A percentile compares a stretch with the other conserved stretches of the same genome.
Conservation (phyloP, 2,888 invertebrate genomes). For the Cryptops parisi region DNA sequence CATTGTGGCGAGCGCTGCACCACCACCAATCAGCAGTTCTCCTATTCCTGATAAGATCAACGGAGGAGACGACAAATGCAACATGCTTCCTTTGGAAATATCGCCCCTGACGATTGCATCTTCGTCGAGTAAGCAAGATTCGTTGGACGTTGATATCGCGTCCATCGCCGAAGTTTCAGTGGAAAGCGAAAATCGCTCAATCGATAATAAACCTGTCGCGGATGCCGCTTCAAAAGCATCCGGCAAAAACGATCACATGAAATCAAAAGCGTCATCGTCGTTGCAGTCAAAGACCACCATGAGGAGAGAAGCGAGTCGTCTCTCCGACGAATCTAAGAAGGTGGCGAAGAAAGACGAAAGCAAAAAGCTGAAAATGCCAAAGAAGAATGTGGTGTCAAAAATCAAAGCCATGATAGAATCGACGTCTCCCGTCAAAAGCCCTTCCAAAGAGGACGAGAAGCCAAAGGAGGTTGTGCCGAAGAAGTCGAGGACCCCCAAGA, state of each 20-base stretch:
- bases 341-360: not conserved
- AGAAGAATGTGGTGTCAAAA: conserved; percentile 59
- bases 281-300: no score
- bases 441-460: not conserved
- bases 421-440: conserved; percentile 21
- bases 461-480: not conserved
- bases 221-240: not conserved
- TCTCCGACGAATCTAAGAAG: not conserved
- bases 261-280: not conserved
- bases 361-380: conserved; percentile 63
- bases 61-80: not conserved
- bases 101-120: not conserved
- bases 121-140: not conserved
- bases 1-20: not conserved
- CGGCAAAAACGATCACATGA: not conserved
- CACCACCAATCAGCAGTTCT: not conserved
- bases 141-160: not conserved
- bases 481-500: conserved; percentile 39
- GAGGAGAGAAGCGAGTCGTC: no score
- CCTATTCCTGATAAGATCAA: not conserved
- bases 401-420: conserved; percentile 54
- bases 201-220: not conserved
- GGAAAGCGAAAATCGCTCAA: not conserved
- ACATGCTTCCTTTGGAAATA: not conserved
- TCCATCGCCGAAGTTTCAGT: not conserved